These are phyloP conservation scores for Acleris laterana DNA, from an alignment of 2,888 invertebrate species.

Conservation along the genomic window DNA sequence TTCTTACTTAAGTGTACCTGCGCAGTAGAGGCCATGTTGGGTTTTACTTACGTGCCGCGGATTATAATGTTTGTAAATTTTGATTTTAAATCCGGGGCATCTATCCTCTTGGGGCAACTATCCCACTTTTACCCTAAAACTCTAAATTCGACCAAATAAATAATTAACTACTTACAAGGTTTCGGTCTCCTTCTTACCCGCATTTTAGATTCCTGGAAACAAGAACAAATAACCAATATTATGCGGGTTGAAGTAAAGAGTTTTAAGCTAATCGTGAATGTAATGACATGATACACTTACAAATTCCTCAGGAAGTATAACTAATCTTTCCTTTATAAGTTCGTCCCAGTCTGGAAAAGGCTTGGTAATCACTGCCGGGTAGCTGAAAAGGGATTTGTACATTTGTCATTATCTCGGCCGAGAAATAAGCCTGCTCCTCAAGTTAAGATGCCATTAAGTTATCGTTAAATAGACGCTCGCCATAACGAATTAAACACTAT, in stretches of 20 bases:
- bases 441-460: too few relatives aligned
- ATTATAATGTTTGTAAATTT: too few relatives aligned
- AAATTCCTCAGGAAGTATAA: conserved; percentile 63
- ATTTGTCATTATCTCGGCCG: neutral
- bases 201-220: conserved; percentile 48
- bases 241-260: too few relatives aligned
- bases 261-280: neutral
- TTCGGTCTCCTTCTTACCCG: conserved; percentile 39
- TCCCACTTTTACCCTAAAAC: too few relatives aligned
- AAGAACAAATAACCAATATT: conserved; percentile 6
- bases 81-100: too few relatives aligned
- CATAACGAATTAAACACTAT: too few relatives aligned
- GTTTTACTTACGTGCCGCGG: neutral
- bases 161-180: conserved; percentile 40
- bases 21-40: neutral
- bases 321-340: conserved; percentile 47
- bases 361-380: conserved; percentile 51
- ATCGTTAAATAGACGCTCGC: too few relatives aligned
- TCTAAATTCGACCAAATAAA: neutral
- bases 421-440: too few relatives aligned
- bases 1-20: too few relatives aligned
- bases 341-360: conserved; percentile 60
- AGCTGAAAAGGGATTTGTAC: conserved; percentile 45
- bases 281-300: conserved; percentile 54
- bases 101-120: too few relatives aligned